A percentile compares a stretch with the other conserved stretches of the same genome.
Conservation (phyloP, 2,113 vertebrate species). For the Mugil cephalus region DNA sequence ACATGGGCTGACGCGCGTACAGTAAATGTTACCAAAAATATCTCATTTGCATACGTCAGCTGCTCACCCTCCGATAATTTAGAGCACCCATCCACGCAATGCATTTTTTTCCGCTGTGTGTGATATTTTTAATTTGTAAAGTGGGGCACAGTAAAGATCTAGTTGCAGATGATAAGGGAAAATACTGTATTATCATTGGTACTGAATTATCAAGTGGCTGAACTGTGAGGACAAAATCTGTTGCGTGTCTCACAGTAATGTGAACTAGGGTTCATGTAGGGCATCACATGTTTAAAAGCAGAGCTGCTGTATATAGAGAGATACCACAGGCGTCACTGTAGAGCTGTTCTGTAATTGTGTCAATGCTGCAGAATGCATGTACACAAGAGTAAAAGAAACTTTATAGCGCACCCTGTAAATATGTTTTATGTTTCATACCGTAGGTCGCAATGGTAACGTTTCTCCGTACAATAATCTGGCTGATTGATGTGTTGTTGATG, state of each 20-base stretch:
- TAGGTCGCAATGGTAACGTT: neutral
- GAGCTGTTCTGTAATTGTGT: neutral
- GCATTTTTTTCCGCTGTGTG: neutral
- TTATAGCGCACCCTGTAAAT: no score
- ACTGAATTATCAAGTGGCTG: conserved; percentile 10
- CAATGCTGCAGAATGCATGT: neutral
- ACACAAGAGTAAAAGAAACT: no score
- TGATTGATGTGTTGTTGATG: conserved; percentile 17
- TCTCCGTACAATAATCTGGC: neutral
- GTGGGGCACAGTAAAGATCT: neutral
- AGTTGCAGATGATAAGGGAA: neutral
- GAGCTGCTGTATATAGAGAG: conserved; percentile 40
- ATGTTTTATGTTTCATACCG: no score
- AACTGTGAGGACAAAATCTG: conserved; percentile 11
- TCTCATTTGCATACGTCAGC: neutral
- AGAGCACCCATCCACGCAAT: neutral
- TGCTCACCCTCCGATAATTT: neutral
- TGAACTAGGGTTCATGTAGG: conserved; percentile 63
- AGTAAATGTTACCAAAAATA: conserved; percentile 29
- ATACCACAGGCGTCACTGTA: conserved; percentile 16
- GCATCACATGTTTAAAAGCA: conserved; percentile 64
- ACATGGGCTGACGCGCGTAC: conserved; percentile 29
- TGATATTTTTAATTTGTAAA: neutral
- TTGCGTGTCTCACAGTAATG: neutral
- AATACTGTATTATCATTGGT: neutral